Evolutionary conservation across 2,888 invertebrate genomes (phyloP).

Genomic region (Apamea epomidion): DNA sequence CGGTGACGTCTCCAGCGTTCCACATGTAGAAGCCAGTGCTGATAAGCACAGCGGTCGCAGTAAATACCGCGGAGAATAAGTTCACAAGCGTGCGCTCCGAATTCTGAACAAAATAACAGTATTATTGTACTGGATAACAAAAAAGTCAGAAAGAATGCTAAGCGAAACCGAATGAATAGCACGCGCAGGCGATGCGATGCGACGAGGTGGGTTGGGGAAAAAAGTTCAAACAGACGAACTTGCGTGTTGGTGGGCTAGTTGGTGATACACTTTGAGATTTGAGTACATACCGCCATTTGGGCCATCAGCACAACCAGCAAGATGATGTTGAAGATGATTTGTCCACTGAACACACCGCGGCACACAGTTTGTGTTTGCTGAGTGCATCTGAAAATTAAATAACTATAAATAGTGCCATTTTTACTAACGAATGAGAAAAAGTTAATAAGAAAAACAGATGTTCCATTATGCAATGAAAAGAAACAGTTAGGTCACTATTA

Average conservation of each 20-base stretch:
- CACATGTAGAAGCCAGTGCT: conserved; percentile 74
- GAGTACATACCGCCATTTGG: conserved; percentile 69
- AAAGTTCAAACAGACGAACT: too few relatives aligned
- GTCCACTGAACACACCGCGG: conserved; percentile 71
- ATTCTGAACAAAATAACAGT: conserved; percentile 57
- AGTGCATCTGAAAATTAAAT: conserved; percentile 71
- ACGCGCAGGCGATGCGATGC: not conserved
- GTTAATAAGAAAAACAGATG: too few relatives aligned
- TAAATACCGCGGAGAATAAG: conserved; percentile 52
- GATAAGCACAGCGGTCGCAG: conserved; percentile 64
- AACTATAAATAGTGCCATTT: not conserved
- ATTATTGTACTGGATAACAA: not conserved
- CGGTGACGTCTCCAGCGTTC: conserved; percentile 76
- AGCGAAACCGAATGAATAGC: not conserved
- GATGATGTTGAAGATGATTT: conserved; percentile 70
- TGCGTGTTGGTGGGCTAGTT: not conserved
- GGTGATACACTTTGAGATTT: not conserved
- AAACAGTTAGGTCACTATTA: too few relatives aligned
- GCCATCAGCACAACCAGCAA: conserved; percentile 68
- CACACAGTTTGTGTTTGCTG: conserved; percentile 68
- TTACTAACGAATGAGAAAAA: not conserved
- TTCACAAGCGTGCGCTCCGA: conserved; percentile 70
- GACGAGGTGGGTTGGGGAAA: not conserved
- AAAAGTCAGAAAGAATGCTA: not conserved
- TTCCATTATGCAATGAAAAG: too few relatives aligned